These are phyloP conservation scores for Lonchura striata DNA, from an alignment of 2,113 vertebrate genomes.

Conservation along the genomic window DNA sequence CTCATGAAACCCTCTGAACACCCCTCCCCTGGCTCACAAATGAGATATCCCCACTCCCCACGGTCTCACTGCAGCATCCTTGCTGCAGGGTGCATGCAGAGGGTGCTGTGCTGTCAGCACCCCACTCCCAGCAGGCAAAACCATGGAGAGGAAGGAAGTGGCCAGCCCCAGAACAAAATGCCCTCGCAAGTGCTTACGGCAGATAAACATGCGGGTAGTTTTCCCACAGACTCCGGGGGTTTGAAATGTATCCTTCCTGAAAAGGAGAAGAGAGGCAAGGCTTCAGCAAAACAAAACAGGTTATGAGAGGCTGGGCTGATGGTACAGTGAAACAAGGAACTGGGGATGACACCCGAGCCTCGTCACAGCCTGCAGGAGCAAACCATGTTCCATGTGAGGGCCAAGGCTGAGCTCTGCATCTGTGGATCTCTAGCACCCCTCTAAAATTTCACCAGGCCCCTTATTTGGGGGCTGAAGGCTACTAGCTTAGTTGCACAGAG, in stretches of 20 bases:
- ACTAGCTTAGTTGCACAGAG: background rate
- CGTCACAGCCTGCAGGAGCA: background rate
- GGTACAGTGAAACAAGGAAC: background rate
- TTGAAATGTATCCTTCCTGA: slow-evolving; percentile 94
- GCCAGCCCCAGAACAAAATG: background rate
- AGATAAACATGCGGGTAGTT: slow-evolving; percentile 93
- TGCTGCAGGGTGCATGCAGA: background rate
- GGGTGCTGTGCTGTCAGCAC: background rate
- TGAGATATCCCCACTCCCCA: fast-evolving
- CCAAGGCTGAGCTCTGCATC: background rate
- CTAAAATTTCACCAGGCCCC: background rate
- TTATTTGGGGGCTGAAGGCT: background rate
- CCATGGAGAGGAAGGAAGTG: background rate
- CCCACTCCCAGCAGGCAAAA: background rate
- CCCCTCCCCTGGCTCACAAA: background rate
- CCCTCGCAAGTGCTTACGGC: slow-evolving; percentile 78
- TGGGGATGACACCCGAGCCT: background rate
- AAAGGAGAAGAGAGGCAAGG: background rate
- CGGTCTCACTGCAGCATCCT: background rate
- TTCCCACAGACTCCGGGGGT: slow-evolving; percentile 94
- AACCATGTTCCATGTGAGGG: fast-evolving
- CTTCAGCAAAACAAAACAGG: background rate
- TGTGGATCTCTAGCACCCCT: background rate
- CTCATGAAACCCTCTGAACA: background rate
- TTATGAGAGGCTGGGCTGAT: fast-evolving